Evolutionary conservation across 1,140 invertebrate genomes (phyloP).

Genomic region (Tetragonula clypearis): DNA sequence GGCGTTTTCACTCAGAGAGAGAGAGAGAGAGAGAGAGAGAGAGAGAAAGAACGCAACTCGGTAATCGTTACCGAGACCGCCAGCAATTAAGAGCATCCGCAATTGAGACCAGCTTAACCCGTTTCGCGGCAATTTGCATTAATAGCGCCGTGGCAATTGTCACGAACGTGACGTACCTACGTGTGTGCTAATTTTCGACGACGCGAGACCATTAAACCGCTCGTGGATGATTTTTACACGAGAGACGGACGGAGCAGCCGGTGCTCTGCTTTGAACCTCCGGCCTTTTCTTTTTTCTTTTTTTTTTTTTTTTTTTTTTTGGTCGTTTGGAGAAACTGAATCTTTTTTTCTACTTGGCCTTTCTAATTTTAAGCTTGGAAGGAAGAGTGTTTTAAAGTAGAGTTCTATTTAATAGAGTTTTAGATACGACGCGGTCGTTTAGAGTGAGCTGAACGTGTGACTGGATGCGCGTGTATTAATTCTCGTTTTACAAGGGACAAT

Average conservation of each 20-base stretch:
- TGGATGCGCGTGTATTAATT: not conserved
- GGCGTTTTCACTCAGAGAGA: not conserved
- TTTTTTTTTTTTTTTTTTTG: too few relatives aligned
- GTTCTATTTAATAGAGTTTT: too few relatives aligned
- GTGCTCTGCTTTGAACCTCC: not conserved
- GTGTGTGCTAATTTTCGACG: not conserved
- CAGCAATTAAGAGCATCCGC: conserved; percentile 36
- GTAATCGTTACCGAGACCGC: conserved; percentile 1
- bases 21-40: too few relatives aligned
- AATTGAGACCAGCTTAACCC: not conserved
- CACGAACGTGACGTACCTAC: too few relatives aligned
- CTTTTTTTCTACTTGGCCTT: not conserved
- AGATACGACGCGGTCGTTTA: too few relatives aligned
- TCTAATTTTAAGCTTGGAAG: too few relatives aligned
- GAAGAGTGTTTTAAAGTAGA: too few relatives aligned
- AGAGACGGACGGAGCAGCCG: not conserved
- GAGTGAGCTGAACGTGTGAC: too few relatives aligned
- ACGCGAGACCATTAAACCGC: not conserved
- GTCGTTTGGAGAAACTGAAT: not conserved
- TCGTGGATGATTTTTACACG: not conserved
- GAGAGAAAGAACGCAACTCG: not conserved
- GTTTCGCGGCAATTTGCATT: conserved; percentile 11
- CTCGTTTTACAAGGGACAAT: not conserved
- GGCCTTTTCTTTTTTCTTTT: too few relatives aligned
- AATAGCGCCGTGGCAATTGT: not conserved